Percentiles rank a stretch among this genome's conserved stretches.
phyloP scores from a whole-genome alignment of 2,113 vertebrate species.

The Peucedramus taeniatus region DNA sequence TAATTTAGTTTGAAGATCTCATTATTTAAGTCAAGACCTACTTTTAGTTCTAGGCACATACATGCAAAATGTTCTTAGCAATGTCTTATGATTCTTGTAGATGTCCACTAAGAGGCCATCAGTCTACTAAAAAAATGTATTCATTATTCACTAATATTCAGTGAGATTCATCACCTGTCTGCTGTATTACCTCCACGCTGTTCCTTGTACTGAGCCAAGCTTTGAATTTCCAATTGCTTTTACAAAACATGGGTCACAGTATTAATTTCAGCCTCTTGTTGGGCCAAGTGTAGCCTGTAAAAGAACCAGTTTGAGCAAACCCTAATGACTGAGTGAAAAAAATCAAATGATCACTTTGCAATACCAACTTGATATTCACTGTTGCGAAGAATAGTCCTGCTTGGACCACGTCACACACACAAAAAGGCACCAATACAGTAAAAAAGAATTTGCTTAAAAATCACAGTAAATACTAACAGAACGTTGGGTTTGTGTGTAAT shows the following conservation, averaged over 20 bases:
- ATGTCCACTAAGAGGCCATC: not conserved
- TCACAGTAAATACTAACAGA: not conserved
- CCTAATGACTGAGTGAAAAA: not conserved
- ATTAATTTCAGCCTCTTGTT: not conserved
- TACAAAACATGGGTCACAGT: not conserved
- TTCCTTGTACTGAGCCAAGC: not conserved
- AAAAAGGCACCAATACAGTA: not conserved
- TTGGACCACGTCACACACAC: not conserved
- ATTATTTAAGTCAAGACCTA: conserved; percentile 18
- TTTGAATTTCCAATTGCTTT: conserved; percentile 5
- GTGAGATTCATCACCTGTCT: not conserved
- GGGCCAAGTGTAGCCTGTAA: not conserved
- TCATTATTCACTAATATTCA: not conserved
- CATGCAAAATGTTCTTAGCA: not conserved
- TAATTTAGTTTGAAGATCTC: conserved; percentile 17
- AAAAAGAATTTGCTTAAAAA: conserved; percentile 8
- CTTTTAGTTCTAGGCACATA: conserved; percentile 6
- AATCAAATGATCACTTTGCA: not conserved
- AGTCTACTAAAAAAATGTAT: not conserved
- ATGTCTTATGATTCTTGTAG: not conserved
- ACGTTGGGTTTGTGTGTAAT: not conserved
- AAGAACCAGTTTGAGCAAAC: not conserved
- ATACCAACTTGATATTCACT: not conserved
- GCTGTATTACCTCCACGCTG: rapidly evolving
- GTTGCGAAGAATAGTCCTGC: not conserved